phyloP scores from a whole-genome alignment of 1,140 invertebrate genomes.

The Lepidotrigona ventralis region DNA sequence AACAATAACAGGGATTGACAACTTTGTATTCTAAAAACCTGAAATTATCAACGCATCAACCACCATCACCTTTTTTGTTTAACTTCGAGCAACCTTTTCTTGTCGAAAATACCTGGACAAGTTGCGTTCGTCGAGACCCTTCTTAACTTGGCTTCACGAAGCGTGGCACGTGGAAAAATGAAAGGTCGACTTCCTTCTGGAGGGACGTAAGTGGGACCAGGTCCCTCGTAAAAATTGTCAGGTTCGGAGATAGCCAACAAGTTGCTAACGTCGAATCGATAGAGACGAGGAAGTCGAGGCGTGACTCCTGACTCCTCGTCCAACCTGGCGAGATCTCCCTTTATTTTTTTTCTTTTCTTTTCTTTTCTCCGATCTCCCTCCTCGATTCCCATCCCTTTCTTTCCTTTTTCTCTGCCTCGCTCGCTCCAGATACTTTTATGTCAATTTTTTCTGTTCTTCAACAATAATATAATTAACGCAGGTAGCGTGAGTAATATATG shows the following conservation, averaged over 20 bases:
- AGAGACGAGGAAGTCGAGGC: constrained; percentile 70
- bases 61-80: not conserved
- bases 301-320: constrained; percentile 46
- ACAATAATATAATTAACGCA: too few species aligned
- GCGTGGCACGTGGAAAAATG: constrained; percentile 19
- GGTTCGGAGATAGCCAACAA: constrained; percentile 72
- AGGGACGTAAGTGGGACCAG: not conserved
- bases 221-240: constrained; percentile 32
- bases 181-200: not conserved
- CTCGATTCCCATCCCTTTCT: not conserved
- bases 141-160: not conserved
- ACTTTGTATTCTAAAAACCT: too few species aligned
- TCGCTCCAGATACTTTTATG: not conserved
- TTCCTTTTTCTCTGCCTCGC: not conserved
- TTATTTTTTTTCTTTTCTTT: constrained; percentile 8
- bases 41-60: not conserved
- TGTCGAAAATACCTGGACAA: not conserved
- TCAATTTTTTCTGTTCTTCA: too few species aligned
- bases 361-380: constrained; percentile 9
- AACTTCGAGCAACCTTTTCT: not conserved
- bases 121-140: not conserved
- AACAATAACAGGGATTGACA: too few species aligned
- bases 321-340: constrained; percentile 24
- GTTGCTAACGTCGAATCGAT: constrained; percentile 78
- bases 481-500: too few species aligned